Base-by-base conservation (phyloP, 1,140 invertebrate genomes). In the Drosophila rhopaloa region DNA sequence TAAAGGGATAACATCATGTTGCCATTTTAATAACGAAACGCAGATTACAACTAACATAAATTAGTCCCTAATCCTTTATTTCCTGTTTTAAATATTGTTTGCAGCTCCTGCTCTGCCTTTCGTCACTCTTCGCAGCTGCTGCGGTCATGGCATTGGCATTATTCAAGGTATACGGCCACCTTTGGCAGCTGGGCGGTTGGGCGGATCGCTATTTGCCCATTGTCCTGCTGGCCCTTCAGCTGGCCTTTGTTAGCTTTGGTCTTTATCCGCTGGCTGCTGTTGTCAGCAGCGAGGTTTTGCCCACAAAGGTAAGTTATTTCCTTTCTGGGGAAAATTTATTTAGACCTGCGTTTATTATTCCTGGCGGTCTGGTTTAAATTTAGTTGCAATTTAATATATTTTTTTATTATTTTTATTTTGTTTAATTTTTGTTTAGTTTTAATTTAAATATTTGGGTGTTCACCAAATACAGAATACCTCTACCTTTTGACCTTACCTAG, bases 241-340 rank as follows among this genome's bases (percentile, higher is more conserved):
- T 84, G 0, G 57, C 88, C 2, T 81, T 90, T 35, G 79, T 92
- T 4, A 92, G 81, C 61, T 78, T 89, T 24, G 90, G 90, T 0
- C 51, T 92, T 0, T 79, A 83, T 47, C 84, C 90, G 1, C 41
- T 91, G 38, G 73, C 84, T 0, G 76, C 86, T 1, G 79, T 89
- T 9, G 67, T 91, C 5, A 90, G 78, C 62, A 81, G 77, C 16
- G 90, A 91, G 56, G 68, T 91, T 14, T 1, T 91, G 46, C 83
- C 86, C 2, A 70, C 82, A 13, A 91, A 91, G 86, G 90, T 91
- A 47, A 68, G 84, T 24, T 11, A 1, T 8, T 6, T 40, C 6
- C 10, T 19, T n/a, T 6, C 24, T 32, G 29, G 7, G 14, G 6
- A 16, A 43, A n/a, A 46, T 11, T 16, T 32, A 32, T 8, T 32